These are phyloP conservation scores for Xenopus tropicalis DNA, from an alignment of 2,113 vertebrate genomes.

Conservation along the genomic window UCB_Xtro_10.0 CM004451.2:78837501-78838000, in stretches of 20 bases:
- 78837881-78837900: conserved; percentile 80
- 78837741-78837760: conserved; percentile 87
- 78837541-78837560: conserved; percentile 80
- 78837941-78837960: conserved; percentile 84
- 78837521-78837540: conserved; percentile 70
- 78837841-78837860: conserved; percentile 66
- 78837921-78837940: conserved; percentile 80
- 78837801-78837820: conserved; percentile 8
- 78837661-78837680: background rate
- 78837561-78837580: conserved; percentile 78
- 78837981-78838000: conserved; percentile 79
- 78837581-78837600: conserved; percentile 73
- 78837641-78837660: no score
- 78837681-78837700: background rate
- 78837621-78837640: no score
- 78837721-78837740: conserved; percentile 93
- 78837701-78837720: conserved; percentile 67
- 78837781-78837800: conserved; percentile 85
- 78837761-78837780: conserved; percentile 90
- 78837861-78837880: conserved; percentile 79
- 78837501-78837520: conserved; percentile 50
- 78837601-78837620: no score
- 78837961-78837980: conserved; percentile 78
- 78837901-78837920: conserved; percentile 74
- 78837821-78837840: conserved; percentile 57